Evolutionary conservation across 2,797 vertebrate species (phyloP), one percentile per base, ranked within the genome.

Genomic region (Salarias fasciatus): DNA sequence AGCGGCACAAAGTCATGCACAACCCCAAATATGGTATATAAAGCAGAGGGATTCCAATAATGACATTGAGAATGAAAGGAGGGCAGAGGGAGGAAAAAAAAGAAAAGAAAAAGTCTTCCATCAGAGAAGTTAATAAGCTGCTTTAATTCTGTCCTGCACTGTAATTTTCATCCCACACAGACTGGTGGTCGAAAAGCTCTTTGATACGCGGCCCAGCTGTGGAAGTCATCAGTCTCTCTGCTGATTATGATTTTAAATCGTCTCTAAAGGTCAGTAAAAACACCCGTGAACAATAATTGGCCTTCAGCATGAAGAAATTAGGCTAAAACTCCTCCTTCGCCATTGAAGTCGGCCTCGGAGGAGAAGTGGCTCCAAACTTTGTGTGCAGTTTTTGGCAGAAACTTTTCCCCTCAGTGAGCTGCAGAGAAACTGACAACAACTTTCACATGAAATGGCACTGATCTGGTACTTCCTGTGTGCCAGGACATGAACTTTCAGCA

Each of bases 141-240:
- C 68, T 68, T 77, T 70, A 47, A 61, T 87, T 66, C 61, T 15
- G 54, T 53, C 50, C 55, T 53, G 28, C 46, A 5, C 55, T 76
- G 54, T 63, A 52, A 82, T 78, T 80, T 75, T 64, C 69, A 68
- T 46, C 61, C 80, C 65, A 41, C n/a, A n/a, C 55, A 54, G 52
- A 68, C 66, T 72, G 54, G 40, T 62, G 56, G 28, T 51, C 46
- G 24, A 18, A 41, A 33, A 68, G 64, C 28, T 64, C 31, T 77
- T 67, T 69, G 75, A 72, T 55, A 68, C 64, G 40, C 63, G 11
- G 30, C 42, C 18, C 50, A 8, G 24, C 69, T 80, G 64, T 68
- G 75, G 35, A 77, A 84, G 53, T 70, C 63, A 75, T 82, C 71
- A 61, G 42, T 59, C 14, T 68, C 18, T 63, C 31, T 57, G 30